Base-by-base conservation (phyloP, 2,113 vertebrate genomes). In the Dipodomys spectabilis region DNA sequence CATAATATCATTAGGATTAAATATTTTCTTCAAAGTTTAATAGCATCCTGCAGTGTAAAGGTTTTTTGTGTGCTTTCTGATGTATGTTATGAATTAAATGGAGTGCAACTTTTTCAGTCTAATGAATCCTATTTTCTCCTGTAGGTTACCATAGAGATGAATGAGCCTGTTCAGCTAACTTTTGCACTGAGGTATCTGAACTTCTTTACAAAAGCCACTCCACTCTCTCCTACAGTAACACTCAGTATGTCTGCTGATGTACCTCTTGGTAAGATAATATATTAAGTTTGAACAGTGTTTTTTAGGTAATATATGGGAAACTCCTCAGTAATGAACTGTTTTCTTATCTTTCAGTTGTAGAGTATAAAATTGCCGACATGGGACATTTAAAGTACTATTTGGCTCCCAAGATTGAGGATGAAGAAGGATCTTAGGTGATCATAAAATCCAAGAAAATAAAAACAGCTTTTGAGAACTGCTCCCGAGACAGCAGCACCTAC, bases 301-400 rank as follows among this genome's bases (percentile, higher is more conserved):
- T 81, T 18, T 60, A 44, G 2, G 19, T 80, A 19, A 6, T 57
- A 3, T 35, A 11, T 80, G 10, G 86, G 22, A 20, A 45, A 57
- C 9, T 86, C 25, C 49, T 89, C 44, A 62, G 0, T 45, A 30
- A 89, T 44, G 11, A 67, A 78, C 25, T 88, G 12, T 80, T 8
- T 82, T 35, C n/a, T 80, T 8, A 81, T 35, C n/a, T 92, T 97
- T 0, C 98, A 99, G 99, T 99, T 97, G 99, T 99, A 97, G 99
- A 99, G 96, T 99, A 99, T 98, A 99, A 99, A 98, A 99, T 99
- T 20, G 99, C 99, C 6, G 99, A 99, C 83, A 99, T 99, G 99
- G 99, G 99, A 93, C 99, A 99, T 82, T 95, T 99, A 72, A 99
- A 99, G 96, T 99, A 99, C 94, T 99, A 99, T 97, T 97, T 99